Evolutionary conservation across 2,113 vertebrate genomes (phyloP), one percentile per base, ranked within the genome.

Genomic region (Carassius gibelio): DNA sequence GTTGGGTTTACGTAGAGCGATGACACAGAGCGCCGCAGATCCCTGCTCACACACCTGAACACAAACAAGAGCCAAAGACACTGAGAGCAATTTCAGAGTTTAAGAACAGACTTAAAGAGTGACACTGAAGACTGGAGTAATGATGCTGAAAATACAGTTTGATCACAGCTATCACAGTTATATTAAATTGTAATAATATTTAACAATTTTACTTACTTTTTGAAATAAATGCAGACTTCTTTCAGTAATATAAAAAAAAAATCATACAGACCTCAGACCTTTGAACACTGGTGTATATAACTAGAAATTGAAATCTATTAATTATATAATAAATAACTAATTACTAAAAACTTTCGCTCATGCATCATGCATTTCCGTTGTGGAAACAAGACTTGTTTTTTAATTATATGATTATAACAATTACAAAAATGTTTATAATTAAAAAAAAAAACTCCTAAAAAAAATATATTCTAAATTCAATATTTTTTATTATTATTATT

Each of bases 41-140:
- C 96, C 97, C 79, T 98, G 97, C 86, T 99, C 98, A 8, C 97
- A 99, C 81, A 99, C 95, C 98, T 99, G 92, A 19, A 8, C 64
- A 86, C 62, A n/a, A 59, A 5, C 75, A 17, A 64, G 2, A 1
- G 3, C 5, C 1, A 38, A 8, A 57, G 8, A 36, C 11, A n/a
- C 17, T 4, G 34, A 71, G 3, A 10, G 5, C 5, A 30, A 1
- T 8, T 36, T 38, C 66, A 38, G 30, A 17, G 6, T 15, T 68
- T 7, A 66, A 66, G 13, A 68, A 36, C 15, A 34, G 15, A 26
- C 61, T 61, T 9, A 8, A 52, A 69, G 3, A 3, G 66, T 17
- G 30, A 34, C 14, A n/a, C 19, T 61, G 21, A 61, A 10, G 21
- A 61, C 59, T 55, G 50, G 14, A 55, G 50, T 45, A 45, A 45